Percentiles rank a stretch among this genome's conserved stretches.
Conservation (phyloP, 2,888 invertebrate genomes). For the Cephus sareptanus region DNA sequence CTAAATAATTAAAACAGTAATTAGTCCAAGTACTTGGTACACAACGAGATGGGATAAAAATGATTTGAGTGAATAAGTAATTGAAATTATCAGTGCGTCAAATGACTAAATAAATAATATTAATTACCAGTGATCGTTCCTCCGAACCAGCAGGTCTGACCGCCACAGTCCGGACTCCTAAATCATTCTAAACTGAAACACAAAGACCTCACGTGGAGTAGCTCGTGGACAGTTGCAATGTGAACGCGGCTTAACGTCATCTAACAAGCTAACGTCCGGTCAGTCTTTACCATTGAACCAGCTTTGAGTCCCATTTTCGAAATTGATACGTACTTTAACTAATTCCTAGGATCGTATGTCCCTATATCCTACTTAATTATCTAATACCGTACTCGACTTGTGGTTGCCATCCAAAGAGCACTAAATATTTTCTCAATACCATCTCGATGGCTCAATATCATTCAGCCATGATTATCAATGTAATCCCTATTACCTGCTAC, state of each 20-base stretch:
- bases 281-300: neutral
- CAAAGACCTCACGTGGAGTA: constrained; percentile 46
- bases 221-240: constrained; percentile 14
- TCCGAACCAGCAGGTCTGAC: constrained; percentile 20
- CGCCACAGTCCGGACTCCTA: constrained; percentile 26
- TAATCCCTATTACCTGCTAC: neutral
- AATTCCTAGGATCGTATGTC: neutral
- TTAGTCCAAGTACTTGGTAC: neutral
- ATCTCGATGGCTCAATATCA: neutral
- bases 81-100: neutral
- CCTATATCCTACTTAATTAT: neutral
- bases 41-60: neutral
- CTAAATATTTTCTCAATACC: neutral
- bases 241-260: neutral
- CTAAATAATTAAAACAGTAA: neutral
- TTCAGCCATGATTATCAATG: neutral
- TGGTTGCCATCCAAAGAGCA: neutral
- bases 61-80: neutral
- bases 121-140: constrained; percentile 27
- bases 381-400: neutral
- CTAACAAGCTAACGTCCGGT: neutral
- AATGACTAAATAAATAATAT: constrained; percentile 28
- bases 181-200: constrained; percentile 47
- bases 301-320: neutral
- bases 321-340: neutral